Base-by-base conservation (phyloP, 2,113 vertebrate genomes). In the Elephas maximus region DNA sequence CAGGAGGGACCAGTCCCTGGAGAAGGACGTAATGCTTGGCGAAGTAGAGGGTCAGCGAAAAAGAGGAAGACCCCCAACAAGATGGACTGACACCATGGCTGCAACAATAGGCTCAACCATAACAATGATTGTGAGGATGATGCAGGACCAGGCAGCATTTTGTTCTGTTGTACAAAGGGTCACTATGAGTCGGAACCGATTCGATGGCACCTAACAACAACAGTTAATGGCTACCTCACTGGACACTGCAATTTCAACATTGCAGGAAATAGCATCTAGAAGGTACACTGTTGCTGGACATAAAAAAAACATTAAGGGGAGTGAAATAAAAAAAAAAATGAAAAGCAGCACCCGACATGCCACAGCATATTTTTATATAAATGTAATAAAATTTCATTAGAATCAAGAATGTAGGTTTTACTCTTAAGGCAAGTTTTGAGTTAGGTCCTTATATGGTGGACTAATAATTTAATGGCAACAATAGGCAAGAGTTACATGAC, bases 381-480 rank as follows among this genome's bases (percentile, higher is more conserved):
- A 26, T 62, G 5, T 84, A 78, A 76, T 53, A 79, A 17, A 83
- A 89, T 71, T 88, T 24, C 9, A 0, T 18, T 65, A 80, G 45
- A 81, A n/a, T 94, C 33, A 87, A 73, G 28, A 92, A 80, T 7
- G 1, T 20, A 21, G 7, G 3, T 53, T 90, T n/a, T 87, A 44
- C 48, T 92, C 60, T 28, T 77, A 57, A 79, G n/a, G 9, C 65
- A 57, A 65, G 48, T 3, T 12, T 63, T 62, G 23, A 73, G 30
- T 85, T 74, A 51, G 65, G 15, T 26, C 2, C 53, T 94, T 45
- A 79, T 17, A 26, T 26, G 6, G 8, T 30, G 0, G 60, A 62
- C n/a, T 94, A 67, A 85, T 90, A 90, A 93, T 37, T 90, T 71
- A 74, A 82, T 24, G 62, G 9, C 5, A 62, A 21, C 85, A 90